Evolutionary conservation across 2,888 invertebrate species (phyloP), one percentile per base, ranked within the genome.

Genomic region (Drosophila niveifrons): DNA sequence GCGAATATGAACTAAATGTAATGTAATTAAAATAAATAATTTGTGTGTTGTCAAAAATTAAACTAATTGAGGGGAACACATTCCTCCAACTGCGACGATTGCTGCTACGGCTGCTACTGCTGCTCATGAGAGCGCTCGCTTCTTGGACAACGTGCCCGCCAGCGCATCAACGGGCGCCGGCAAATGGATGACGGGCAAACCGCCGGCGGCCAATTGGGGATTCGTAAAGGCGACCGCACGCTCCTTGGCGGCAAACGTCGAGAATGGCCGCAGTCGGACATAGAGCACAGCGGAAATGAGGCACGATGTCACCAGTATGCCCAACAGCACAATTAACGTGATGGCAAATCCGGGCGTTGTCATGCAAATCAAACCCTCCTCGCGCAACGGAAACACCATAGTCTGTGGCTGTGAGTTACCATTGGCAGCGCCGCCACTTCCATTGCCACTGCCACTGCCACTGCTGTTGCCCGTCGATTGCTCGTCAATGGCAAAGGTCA

Each of bases 291-390:
- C 96, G 53, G 98, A 97, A 75, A 97, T 94, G 34, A 97, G 93
- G 90, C 97, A 98, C 9, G 98, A 97, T 66, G 96, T 95, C 63
- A 98, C 93, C 79, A 98, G 93, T 56, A 98, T 96, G 58, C 95
- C 96, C 66, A 98, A 94, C 23, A 98, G 94, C 50, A 98, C 94
- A 55, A 97, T 95, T 29, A 98, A 93, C 29, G 97, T 97, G 34
- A 97, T 96, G 41, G 97, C 96, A 90, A 98, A 98, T 10, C 98
- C 97, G n/a, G 97, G 96, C 3, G 97, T 97, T 0, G 98, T 97
- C 97, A 98, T 97, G 92, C 98, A 98, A 75, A 98, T 97, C 71
- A 97, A 93, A 18, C 95, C 95, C 75, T 94, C 94, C 78, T 94
- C 94, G 13, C 94, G 93, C 2, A 95, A 94, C 2, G 97, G 96